Percentiles rank a stretch among this genome's conserved stretches.
Conservation (phyloP, 2,113 vertebrate genomes). For the Ceuthmochares aereus region DNA sequence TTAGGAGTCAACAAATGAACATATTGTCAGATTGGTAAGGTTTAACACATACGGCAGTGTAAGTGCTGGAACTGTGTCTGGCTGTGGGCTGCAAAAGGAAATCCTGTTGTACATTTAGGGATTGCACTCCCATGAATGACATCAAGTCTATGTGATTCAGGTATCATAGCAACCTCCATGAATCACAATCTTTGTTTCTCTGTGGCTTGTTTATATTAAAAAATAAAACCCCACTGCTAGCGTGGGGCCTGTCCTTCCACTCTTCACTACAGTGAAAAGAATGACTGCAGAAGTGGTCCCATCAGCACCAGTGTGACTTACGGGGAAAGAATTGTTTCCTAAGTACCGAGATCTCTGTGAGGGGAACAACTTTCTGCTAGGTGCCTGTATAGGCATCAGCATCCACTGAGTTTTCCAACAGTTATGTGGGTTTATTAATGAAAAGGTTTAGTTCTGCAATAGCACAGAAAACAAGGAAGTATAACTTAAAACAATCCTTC, state of each 20-base stretch:
- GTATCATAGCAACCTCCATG: constrained; percentile 33
- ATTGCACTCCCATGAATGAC: not conserved
- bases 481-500: not conserved
- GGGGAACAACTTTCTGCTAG: rapidly evolving
- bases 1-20: not conserved
- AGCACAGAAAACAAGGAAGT: not conserved
- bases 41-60: not conserved
- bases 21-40: not conserved
- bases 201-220: not conserved
- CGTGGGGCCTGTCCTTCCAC: not conserved
- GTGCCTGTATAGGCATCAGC: not conserved
- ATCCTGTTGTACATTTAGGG: not conserved
- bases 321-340: rapidly evolving
- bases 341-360: rapidly evolving
- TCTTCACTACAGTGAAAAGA: not conserved
- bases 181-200: not conserved
- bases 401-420: not conserved
- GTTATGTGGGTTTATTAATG: not conserved
- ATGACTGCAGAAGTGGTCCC: not conserved
- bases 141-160: rapidly evolving
- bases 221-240: not conserved
- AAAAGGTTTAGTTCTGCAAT: not conserved
- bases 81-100: not conserved
- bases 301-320: not conserved
- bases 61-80: not conserved